These are phyloP conservation scores for Cichlasoma orientale DNA, from an alignment of 2,797 vertebrate genomes.

Conservation along the genomic window DNA sequence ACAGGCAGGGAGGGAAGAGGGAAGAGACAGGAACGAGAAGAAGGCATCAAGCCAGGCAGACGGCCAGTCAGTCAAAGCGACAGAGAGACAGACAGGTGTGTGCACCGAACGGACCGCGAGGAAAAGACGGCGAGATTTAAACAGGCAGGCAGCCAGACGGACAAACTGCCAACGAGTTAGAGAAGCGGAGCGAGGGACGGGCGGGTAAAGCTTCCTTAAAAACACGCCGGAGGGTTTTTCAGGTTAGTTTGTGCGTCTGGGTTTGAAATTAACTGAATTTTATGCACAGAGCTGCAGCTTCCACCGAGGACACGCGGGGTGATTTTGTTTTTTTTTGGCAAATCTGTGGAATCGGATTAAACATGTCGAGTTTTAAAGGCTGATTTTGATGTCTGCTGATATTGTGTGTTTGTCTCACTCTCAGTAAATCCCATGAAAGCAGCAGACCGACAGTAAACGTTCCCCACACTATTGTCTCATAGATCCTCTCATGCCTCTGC, in stretches of 20 bases:
- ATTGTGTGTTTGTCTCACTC: neutral
- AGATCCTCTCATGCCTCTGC: neutral
- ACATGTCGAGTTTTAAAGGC: neutral
- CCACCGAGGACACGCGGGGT: neutral
- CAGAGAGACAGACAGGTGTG: constrained; percentile 37
- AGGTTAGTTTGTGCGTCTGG: neutral
- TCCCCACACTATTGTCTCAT: neutral
- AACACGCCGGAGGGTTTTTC: neutral
- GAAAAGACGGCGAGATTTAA: constrained; percentile 9
- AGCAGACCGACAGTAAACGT: neutral
- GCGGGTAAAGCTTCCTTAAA: neutral
- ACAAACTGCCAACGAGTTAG: neutral
- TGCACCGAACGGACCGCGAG: constrained; percentile 2
- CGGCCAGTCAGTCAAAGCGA: constrained; percentile 42
- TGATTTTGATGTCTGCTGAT: neutral
- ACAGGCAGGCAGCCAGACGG: neutral
- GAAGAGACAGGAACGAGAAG: constrained; percentile 57
- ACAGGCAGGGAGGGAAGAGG: constrained; percentile 32
- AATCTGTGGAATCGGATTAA: neutral
- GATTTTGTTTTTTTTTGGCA: accelerated
- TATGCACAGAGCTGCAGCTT: too few species aligned
- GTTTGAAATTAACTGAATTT: neutral
- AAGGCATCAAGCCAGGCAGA: constrained; percentile 37
- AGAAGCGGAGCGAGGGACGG: neutral
- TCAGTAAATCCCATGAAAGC: neutral